These are phyloP conservation scores for Hippopotamyrus pictus DNA, from an alignment of 2,797 vertebrate species.

Conservation along the genomic window DNA sequence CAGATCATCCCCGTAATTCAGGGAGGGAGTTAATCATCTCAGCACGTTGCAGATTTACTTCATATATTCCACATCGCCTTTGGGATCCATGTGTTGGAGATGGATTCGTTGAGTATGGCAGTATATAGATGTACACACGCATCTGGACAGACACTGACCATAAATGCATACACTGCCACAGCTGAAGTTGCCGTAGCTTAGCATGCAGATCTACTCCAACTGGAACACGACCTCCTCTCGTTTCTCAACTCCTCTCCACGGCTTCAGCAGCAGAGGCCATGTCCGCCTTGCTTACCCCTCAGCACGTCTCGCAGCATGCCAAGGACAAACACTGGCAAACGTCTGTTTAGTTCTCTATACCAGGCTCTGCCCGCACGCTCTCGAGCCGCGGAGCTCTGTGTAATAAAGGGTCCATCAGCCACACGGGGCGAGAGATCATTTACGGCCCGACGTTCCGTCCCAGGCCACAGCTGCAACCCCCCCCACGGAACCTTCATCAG, in stretches of 20 bases:
- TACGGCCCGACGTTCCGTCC: not conserved
- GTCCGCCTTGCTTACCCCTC: not conserved
- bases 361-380: not conserved
- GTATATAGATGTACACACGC: not conserved
- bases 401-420: not conserved
- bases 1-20: not conserved
- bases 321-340: not conserved
- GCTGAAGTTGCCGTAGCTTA: not conserved
- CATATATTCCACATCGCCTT: conserved; percentile 30
- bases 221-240: not conserved
- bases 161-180: not conserved
- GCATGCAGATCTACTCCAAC: not conserved
- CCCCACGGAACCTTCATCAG: not conserved
- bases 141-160: not conserved
- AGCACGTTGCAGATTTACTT: not conserved
- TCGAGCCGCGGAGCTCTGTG: not conserved
- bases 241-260: not conserved
- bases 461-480: not conserved
- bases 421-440: not conserved
- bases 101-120: not conserved
- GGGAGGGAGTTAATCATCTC: not conserved
- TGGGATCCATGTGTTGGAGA: conserved; percentile 4
- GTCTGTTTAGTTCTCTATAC: not conserved
- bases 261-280: not conserved
- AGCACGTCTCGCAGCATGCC: not conserved